A percentile compares a stretch with the other conserved stretches of the same genome.
phyloP scores from a whole-genome alignment of 2,113 vertebrate species.

The Bubalus kerabau region DNA sequence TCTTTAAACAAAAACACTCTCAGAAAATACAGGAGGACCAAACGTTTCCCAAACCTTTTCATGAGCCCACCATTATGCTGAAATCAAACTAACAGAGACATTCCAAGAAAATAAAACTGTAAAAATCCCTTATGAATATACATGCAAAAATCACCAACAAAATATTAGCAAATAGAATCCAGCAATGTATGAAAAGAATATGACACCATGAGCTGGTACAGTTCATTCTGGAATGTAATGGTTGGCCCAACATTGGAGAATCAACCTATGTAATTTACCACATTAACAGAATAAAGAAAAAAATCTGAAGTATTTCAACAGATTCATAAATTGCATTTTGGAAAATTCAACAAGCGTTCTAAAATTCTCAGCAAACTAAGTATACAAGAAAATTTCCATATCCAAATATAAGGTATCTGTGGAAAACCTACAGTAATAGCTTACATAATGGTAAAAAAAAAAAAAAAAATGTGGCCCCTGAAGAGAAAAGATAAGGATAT shows the following conservation, averaged over 20 bases:
- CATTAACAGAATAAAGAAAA: slow-evolving; percentile 20
- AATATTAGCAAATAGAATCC: background rate
- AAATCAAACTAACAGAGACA: background rate
- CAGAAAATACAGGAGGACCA: background rate
- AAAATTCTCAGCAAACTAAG: background rate
- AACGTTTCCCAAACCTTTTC: background rate
- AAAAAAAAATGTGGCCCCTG: background rate
- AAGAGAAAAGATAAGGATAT: background rate
- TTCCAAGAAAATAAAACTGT: background rate
- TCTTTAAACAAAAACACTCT: background rate
- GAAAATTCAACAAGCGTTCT: background rate
- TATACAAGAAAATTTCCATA: background rate
- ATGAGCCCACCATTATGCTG: background rate
- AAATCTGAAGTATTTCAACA: background rate
- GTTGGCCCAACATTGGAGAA: background rate
- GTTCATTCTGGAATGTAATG: background rate
- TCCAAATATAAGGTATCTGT: background rate
- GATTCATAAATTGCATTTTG: background rate
- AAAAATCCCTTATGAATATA: background rate
- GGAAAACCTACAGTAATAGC: background rate
- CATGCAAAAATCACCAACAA: background rate
- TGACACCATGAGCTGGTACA: background rate
- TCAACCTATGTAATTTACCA: background rate
- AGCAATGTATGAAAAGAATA: background rate
- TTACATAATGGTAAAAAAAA: background rate